Evolutionary conservation across 1,140 invertebrate genomes (phyloP), one percentile per base, ranked within the genome.

Genomic region (Sycophila sp.): DNA sequence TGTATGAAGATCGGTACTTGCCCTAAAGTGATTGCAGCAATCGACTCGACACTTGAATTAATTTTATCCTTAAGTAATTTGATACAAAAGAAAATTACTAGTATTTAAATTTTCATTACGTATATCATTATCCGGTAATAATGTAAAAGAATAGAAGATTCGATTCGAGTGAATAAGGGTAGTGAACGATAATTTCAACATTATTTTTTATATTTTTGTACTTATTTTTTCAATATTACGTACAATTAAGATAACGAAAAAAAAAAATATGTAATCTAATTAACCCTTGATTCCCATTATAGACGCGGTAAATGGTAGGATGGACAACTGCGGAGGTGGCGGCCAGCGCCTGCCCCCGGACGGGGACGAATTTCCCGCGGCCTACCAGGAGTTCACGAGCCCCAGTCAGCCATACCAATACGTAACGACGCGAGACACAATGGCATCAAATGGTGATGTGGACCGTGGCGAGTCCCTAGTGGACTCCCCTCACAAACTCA

Each of bases 341-440:
- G 83, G 81, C 69, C 83, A 83, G 28, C 89, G 94, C 73, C 89
- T 94, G 77, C 94, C 94, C 70, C 94, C 94, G 53, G 94, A 96
- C 84, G 94, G 94, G 74, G 92, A 95, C 80, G 94, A 96, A 81
- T 95, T 94, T 85, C 94, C 93, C 65, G 87, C 91, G 28, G 91
- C 92, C 75, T 92, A 91, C 68, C 87, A 91, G 71, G 92, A 94
- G 82, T 91, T 86, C 67, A 76, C 53, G 10, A 65, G 28, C 30
- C 36, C 51, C 22, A 56, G 22, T 17, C 77, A 77, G 51, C 78
- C 81, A 64, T 81, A 80, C 66, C 77, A 80, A 71, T 77, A 71
- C 71, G 72, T 76, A 73, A 71, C 59, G 30, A 36, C 72, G 71
- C 69, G 73, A 42, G 73, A 56, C 68, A 58, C 69, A 51, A 70